Base-by-base conservation (phyloP, 2,888 invertebrate genomes). In the Ophonus ardosiacus region DNA sequence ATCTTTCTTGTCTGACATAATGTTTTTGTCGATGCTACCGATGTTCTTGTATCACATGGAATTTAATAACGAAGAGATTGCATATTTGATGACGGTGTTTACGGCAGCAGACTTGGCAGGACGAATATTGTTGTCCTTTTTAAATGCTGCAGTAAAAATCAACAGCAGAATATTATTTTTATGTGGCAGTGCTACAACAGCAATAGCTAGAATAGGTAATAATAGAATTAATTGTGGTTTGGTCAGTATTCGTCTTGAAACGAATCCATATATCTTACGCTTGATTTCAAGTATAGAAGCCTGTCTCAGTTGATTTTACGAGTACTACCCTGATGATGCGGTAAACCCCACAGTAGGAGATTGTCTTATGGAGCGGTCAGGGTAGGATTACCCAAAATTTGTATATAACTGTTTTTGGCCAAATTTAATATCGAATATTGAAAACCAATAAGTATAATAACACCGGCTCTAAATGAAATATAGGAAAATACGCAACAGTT, bases 21-120 rank as follows among this genome's bases (percentile, higher is more conserved):
- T 94, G 0, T 96, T 96, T 89, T 93, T 94, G 87, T 94, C 95
- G 0, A 89, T 96, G 79, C 93, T 96, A 86, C 96, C 96, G 0
- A 88, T 96, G 87, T 91, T 95, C 86, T 91, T 95, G 85, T 92
- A 92, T 83, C 93, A 93, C 0, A 91, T 92, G 82, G 93, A 93
- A 86, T 94, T 93, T 88, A 90, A 91, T 7, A 91, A 93, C 89
- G 91, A 92, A 87, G 93, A 95, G 87, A 93, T 94, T 0, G 95
- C 96, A 0, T 91, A 93, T 1, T 93, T 95, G 84, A 94, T 96
- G 79, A 95, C 95, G 86, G 93, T 95, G 1, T 94, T 94, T 0
- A 96, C 96, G 0, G 91, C 94, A 13, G 93, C 95, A 0, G 96
- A 96, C 90, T 91, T 96, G 17, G 86, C 92, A 0, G 95, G 95